These are phyloP conservation scores for Brachionus sp. DNA, from an alignment of 1,140 invertebrate genomes.

Conservation along the genomic window DNA sequence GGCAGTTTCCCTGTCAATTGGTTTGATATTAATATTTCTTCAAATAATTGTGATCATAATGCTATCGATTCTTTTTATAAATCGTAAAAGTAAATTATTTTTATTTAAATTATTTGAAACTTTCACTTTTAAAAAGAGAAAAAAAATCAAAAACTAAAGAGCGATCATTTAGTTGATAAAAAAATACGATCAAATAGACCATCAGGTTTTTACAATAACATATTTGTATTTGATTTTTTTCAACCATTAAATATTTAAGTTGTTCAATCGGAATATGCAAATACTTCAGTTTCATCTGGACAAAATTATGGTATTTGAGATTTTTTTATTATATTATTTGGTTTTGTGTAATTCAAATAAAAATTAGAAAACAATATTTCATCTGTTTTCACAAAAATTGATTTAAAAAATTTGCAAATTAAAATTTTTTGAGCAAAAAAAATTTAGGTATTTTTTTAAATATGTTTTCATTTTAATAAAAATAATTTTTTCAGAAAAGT, in stretches of 20 bases:
- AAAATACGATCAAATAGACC: background rate
- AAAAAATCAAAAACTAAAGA: background rate
- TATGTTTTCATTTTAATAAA: too few relatives aligned
- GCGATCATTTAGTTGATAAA: background rate
- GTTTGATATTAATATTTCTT: background rate
- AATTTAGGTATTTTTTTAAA: too few relatives aligned
- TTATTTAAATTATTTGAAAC: background rate
- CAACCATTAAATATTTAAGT: background rate
- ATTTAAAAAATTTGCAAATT: background rate
- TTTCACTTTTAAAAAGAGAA: too few relatives aligned
- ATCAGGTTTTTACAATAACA: background rate
- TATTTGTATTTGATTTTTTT: background rate
- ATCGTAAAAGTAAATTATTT: background rate
- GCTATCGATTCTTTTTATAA: background rate
- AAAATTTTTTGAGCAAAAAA: too few relatives aligned
- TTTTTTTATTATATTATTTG: too few relatives aligned
- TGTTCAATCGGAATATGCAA: background rate
- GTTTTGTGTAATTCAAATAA: too few relatives aligned
- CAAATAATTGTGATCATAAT: conserved; percentile 21
- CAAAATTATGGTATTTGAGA: background rate
- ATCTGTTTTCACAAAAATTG: too few relatives aligned
- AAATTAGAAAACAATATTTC: too few relatives aligned
- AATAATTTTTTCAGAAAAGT: too few relatives aligned
- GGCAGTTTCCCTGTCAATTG: background rate
- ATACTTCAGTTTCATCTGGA: background rate